phyloP scores from a whole-genome alignment of 2,797 vertebrate species.

The Karalla daura region DNA sequence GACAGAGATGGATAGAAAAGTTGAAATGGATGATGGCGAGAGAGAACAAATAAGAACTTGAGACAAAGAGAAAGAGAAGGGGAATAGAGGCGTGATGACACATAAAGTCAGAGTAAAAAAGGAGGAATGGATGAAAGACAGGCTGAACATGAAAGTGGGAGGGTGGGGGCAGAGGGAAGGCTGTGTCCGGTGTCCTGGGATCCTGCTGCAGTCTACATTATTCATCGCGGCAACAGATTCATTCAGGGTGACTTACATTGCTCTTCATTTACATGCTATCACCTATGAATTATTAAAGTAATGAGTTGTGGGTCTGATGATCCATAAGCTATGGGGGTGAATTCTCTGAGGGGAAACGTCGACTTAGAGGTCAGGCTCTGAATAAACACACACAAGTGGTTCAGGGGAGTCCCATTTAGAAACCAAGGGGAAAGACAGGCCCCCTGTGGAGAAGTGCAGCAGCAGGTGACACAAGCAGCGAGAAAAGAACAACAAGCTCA shows the following conservation, averaged over 20 bases:
- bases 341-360: constrained; percentile 22
- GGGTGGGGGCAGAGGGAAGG: neutral
- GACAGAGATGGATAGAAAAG: neutral
- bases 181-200: constrained; percentile 53
- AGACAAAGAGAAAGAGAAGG: constrained; percentile 13
- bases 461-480: neutral
- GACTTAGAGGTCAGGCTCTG: constrained; percentile 41
- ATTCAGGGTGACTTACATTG: constrained; percentile 70
- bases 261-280: constrained; percentile 72
- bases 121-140: constrained; percentile 19
- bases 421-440: neutral
- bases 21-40: constrained; percentile 33
- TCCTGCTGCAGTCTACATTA: constrained; percentile 65
- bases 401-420: neutral
- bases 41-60: constrained; percentile 28
- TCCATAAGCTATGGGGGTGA: constrained; percentile 50
- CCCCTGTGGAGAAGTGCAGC: neutral
- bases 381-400: constrained; percentile 9
- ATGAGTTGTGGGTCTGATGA: constrained; percentile 59
- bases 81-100: constrained; percentile 35
- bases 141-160: constrained; percentile 25
- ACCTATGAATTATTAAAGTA: constrained; percentile 76
- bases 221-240: constrained; percentile 65
- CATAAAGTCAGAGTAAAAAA: constrained; percentile 49
- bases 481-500: neutral